Base-by-base conservation (phyloP, 2,113 vertebrate genomes). In the Heteronetta atricapilla region DNA sequence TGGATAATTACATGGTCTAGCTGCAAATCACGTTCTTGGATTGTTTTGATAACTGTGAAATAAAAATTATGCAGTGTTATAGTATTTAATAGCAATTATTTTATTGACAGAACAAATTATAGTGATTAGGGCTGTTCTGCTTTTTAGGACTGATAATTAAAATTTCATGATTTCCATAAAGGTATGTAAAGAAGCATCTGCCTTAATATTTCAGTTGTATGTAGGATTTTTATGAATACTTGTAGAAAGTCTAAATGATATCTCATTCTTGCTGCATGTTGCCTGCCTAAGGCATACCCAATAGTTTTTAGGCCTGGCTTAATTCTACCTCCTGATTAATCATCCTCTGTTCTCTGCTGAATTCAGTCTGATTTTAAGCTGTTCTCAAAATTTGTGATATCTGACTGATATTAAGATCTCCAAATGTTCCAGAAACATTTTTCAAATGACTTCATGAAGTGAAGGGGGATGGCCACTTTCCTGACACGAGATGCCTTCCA, bases 21-120 rank as follows among this genome's bases (percentile, higher is more conserved):
- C 90, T 85, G 79, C 36, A 76, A 73, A 76, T 75, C 29, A 59
- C 29, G 23, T 66, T 89, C 25, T 74, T 92, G 23, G 58, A 77
- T 88, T 94, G 74, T 84, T 86, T 88, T 96, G 74, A 55, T 90
- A 79, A 38, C 44, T 25, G 23, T 78, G 67, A 86, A 72, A 69
- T 62, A 79, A 87, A 89, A 92, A 82, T 66, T 64, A 56, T n/a
- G 50, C 10, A 34, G 38, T 58, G 6, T 73, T 92, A 76, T 2
- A 75, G 26, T 67, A 72, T 76, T 86, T 86, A 82, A 56, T 64
- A 83, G 50, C 2, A 8, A 76, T 66, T 94, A 81, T 77, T 87
- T 79, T 88, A 62, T 82, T 84, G 58, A 62, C 29, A 86, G 69
- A 94, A 83, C n/a, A 94, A 86, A 88, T 81, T 66, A 74, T 0